Evolutionary conservation across 2,888 invertebrate species (phyloP).

Genomic region (Itoplectis maculator): DNA sequence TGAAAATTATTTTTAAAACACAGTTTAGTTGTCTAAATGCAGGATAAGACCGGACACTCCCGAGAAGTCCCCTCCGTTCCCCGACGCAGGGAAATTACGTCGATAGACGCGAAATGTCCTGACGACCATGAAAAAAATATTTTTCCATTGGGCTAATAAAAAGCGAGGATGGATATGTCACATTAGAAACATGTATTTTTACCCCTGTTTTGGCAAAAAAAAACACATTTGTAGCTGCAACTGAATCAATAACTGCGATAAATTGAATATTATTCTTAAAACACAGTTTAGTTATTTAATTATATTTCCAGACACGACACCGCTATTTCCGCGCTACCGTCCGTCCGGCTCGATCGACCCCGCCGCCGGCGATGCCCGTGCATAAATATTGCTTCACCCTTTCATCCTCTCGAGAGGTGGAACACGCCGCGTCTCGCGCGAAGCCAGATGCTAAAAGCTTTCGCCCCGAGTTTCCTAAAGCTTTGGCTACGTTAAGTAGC

Average conservation of each 20-base stretch:
- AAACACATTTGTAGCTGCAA: too few relatives aligned
- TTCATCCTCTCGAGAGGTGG: conserved; percentile 23
- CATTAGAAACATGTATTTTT: too few relatives aligned
- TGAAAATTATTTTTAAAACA: too few relatives aligned
- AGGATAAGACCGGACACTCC: conserved; percentile 27
- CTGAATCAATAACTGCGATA: too few relatives aligned
- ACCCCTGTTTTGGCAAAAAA: too few relatives aligned
- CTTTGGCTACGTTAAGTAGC: not conserved
- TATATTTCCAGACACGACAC: not conserved
- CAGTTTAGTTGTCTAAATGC: too few relatives aligned
- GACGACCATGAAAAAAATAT: too few relatives aligned
- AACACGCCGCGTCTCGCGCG: not conserved
- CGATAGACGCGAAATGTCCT: not conserved
- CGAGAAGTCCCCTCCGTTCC: not conserved
- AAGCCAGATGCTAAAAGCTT: conserved; percentile 49
- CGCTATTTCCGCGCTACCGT: not conserved
- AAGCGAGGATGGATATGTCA: too few relatives aligned
- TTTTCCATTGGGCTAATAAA: not conserved
- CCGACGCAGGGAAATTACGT: not conserved
- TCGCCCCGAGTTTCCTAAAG: conserved; percentile 21
- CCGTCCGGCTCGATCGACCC: not conserved
- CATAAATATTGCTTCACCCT: conserved; percentile 48
- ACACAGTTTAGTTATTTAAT: not conserved
- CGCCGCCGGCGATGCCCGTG: conserved; percentile 16
- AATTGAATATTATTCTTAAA: too few relatives aligned